phyloP scores from a whole-genome alignment of 23 tunicate species.

The Ascidia mentula region DNA sequence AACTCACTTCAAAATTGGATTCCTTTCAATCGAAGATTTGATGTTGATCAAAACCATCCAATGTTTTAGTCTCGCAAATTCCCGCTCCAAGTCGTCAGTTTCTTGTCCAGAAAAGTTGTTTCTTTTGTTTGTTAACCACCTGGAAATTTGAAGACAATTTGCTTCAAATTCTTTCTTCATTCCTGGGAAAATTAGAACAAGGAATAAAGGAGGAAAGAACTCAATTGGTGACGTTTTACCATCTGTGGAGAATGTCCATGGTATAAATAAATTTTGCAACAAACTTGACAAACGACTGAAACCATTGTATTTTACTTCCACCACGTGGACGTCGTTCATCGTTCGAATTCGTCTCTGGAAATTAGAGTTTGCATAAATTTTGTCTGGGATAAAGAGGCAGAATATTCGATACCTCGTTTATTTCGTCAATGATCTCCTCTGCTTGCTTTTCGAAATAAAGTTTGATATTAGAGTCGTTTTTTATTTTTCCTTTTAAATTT shows the following conservation, averaged over 20 bases:
- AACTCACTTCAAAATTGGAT: too few relatives aligned
- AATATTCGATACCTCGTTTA: too few relatives aligned
- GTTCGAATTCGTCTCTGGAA: not conserved
- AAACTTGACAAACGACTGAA: not conserved
- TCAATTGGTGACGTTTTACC: too few relatives aligned
- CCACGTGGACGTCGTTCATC: not conserved
- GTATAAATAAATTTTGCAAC: too few relatives aligned
- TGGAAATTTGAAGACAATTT: not conserved
- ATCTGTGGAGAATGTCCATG: too few relatives aligned
- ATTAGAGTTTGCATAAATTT: too few relatives aligned
- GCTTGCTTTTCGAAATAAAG: too few relatives aligned
- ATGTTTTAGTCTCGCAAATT: constrained; percentile 6
- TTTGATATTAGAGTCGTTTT: too few relatives aligned
- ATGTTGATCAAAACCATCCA: not conserved
- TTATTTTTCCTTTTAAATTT: too few relatives aligned
- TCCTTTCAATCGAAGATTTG: not conserved
- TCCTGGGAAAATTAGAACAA: not conserved
- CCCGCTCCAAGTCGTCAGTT: constrained; percentile 25
- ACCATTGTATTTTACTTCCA: not conserved
- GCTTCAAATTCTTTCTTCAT: not conserved
- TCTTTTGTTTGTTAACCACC: constrained; percentile 8
- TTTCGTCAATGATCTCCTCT: too few relatives aligned
- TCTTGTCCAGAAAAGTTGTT: constrained; percentile 37
- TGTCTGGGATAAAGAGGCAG: too few relatives aligned
- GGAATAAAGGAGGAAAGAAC: too few relatives aligned